phyloP scores from a whole-genome alignment of 1,140 invertebrate genomes.

The Hylaeus anthracinus region DNA sequence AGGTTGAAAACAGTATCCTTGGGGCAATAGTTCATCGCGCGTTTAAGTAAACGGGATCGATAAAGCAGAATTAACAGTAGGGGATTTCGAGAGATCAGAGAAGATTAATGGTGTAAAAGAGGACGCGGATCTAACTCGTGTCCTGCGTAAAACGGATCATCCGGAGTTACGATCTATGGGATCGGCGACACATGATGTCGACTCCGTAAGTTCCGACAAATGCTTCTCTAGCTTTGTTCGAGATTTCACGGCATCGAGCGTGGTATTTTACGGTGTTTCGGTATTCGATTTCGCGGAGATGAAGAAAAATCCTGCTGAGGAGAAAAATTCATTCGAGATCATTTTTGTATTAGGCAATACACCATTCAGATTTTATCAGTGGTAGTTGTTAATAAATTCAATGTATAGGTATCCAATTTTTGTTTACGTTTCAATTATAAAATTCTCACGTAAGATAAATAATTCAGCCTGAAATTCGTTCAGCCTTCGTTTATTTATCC shows the following conservation, averaged over 20 bases:
- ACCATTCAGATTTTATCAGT: too few species aligned
- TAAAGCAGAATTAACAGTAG: constrained; percentile 28
- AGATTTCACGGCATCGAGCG: background rate
- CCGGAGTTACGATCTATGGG: constrained; percentile 46
- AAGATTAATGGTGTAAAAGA: constrained; percentile 35
- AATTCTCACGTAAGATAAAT: too few species aligned
- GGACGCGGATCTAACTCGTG: constrained; percentile 14
- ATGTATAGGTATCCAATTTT: too few species aligned
- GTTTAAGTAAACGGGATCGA: constrained; percentile 18
- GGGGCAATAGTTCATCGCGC: background rate
- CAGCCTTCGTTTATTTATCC: background rate
- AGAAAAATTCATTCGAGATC: too few species aligned
- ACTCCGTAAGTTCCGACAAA: background rate
- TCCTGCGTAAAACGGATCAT: constrained; percentile 43
- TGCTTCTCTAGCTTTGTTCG: background rate
- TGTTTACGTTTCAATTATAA: too few species aligned
- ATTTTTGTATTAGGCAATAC: too few species aligned
- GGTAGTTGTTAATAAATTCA: too few species aligned
- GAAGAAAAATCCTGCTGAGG: background rate
- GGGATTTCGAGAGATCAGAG: constrained; percentile 12
- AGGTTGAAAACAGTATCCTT: background rate
- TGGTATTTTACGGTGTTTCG: background rate
- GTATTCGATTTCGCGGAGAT: background rate
- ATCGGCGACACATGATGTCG: constrained; percentile 9
- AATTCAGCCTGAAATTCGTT: too few species aligned